These are phyloP conservation scores for Hycleus phaleratus DNA, from an alignment of 1,140 invertebrate species.

Conservation along the genomic window DNA sequence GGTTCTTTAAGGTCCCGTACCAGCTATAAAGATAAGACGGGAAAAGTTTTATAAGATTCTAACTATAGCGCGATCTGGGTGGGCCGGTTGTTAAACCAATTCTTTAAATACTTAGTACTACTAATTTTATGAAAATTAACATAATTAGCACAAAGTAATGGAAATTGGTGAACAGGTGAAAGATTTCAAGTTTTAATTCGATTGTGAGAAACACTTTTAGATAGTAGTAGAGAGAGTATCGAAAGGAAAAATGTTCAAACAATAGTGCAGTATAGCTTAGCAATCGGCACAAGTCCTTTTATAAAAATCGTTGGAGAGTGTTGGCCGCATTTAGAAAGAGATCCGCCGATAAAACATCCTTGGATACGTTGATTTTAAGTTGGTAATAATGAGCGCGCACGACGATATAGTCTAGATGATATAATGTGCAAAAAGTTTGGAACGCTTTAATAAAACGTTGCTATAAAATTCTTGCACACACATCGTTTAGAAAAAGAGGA, in stretches of 20 bases:
- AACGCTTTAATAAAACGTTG: slow-evolving; percentile 10
- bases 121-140: slow-evolving; percentile 14
- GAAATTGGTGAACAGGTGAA: no score
- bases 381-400: slow-evolving; percentile 8
- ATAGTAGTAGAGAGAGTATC: no score
- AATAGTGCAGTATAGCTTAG: no score
- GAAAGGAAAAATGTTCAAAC: no score
- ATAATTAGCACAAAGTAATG: neutral
- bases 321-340: no score
- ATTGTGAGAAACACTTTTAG: no score
- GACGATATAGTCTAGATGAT: slow-evolving; percentile 3
- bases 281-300: no score
- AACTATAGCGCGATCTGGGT: neutral
- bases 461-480: slow-evolving; percentile 30
- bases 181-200: no score
- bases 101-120: slow-evolving; percentile 14
- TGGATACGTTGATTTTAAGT: no score
- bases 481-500: slow-evolving; percentile 14
- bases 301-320: no score
- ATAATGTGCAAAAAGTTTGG: slow-evolving; percentile 13
- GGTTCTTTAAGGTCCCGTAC: slow-evolving; percentile 15
- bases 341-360: no score
- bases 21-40: slow-evolving; percentile 14
- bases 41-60: neutral
- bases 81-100: slow-evolving; percentile 15